phyloP scores from a whole-genome alignment of 1,140 invertebrate genomes.

The Ceratina calcarata region DNA sequence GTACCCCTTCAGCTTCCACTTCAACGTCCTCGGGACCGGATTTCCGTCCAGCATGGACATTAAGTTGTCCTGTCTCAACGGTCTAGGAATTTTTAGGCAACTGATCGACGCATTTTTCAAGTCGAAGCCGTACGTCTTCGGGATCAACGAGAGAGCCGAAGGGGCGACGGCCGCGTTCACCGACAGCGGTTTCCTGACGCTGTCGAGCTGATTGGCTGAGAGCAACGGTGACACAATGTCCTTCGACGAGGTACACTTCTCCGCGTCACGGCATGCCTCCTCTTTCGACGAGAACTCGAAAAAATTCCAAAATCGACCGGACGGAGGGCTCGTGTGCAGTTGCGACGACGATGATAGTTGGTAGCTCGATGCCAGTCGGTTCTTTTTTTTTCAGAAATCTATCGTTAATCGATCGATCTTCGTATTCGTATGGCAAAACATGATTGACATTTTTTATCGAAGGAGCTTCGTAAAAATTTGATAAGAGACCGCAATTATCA shows the following conservation, averaged over 20 bases:
- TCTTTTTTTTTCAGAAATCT: neutral
- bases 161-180: neutral
- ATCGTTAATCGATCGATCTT: too few relatives aligned
- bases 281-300: constrained; percentile 34
- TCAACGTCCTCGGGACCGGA: constrained; percentile 3
- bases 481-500: too few relatives aligned
- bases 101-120: neutral
- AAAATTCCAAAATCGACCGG: constrained; percentile 45
- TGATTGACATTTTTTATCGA: too few relatives aligned
- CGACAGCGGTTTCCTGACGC: neutral
- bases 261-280: neutral
- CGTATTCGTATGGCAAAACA: too few relatives aligned
- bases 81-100: neutral
- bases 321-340: neutral
- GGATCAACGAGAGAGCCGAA: neutral
- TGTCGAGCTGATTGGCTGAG: neutral
- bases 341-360: neutral
- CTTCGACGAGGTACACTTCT: neutral
- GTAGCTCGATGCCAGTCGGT: neutral
- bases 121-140: neutral
- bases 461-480: too few relatives aligned
- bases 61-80: neutral
- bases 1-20: constrained; percentile 33
- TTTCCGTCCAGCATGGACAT: constrained; percentile 26
- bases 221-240: neutral